Conservation (phyloP, 1,140 invertebrate species). For the Scaptodrosophila lebanonensis region DNA sequence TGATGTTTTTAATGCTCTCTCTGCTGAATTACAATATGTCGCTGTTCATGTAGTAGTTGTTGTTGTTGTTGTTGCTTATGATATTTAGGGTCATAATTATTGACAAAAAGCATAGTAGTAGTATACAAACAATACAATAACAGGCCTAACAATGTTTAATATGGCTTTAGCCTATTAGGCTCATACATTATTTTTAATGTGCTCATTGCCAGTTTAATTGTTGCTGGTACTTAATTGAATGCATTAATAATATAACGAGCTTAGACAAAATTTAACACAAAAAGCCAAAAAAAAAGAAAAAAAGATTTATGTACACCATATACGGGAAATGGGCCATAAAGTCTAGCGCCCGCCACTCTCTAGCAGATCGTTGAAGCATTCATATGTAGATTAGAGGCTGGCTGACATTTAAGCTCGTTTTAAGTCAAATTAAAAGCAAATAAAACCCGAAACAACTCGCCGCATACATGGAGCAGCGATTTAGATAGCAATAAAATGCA, state of each 20-base stretch:
- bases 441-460: slow-evolving; percentile 36
- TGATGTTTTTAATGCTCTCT: slow-evolving; percentile 59
- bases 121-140: slow-evolving; percentile 19
- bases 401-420: slow-evolving; percentile 56
- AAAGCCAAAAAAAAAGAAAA: slow-evolving; percentile 20
- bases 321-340: no score
- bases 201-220: slow-evolving; percentile 66
- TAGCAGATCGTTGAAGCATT: neutral
- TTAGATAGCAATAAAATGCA: slow-evolving; percentile 73
- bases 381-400: slow-evolving; percentile 50
- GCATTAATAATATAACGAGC: slow-evolving; percentile 47
- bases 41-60: slow-evolving; percentile 26
- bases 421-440: slow-evolving; percentile 70
- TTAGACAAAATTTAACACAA: neutral
- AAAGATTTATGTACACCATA: slow-evolving; percentile 14
- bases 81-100: slow-evolving; percentile 10
- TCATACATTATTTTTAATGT: slow-evolving; percentile 24
- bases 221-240: slow-evolving; percentile 61
- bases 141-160: slow-evolving; percentile 31
- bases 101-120: slow-evolving; percentile 18
- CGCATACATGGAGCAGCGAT: slow-evolving; percentile 64
- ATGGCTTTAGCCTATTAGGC: slow-evolving; percentile 32
- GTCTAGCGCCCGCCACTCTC: no score
- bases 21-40: no score
- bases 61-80: slow-evolving; percentile 20